Base-by-base conservation (phyloP, 2,113 vertebrate genomes). In the Notiomystis cincta region DNA sequence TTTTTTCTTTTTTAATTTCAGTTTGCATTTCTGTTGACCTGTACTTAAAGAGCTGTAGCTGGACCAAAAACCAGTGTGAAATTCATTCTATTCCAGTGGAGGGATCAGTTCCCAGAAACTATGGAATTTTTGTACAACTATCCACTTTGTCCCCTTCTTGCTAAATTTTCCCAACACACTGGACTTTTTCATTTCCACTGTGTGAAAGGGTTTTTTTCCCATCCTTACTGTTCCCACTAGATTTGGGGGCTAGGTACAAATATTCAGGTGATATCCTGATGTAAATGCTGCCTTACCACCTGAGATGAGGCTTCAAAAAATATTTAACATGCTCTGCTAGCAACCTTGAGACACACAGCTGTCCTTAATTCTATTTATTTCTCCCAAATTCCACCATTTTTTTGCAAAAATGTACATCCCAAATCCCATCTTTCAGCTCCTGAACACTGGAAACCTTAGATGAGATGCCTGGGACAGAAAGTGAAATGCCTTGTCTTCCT, bases 1-100 rank as follows among this genome's bases (percentile, higher is more conserved):
- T 57, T 61, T 58, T 22, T 20, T 4, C 3, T 12, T n/a, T 56
- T 33, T 1, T 0, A 21, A 24, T 57, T 35, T 54, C 0, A 50
- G 60, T 73, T 61, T 85, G 6, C 10, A 10, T 78, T 85, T 93
- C 50, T 90, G 2, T 31, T 60, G 31, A 77, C 21, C 50, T 81
- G 4, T 23, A 23, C 23, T 70, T 51, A 57, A 89, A 47, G 18
- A 66, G 25, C 20, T 17, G 10, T 1, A 2, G 10, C 27, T 78
- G 35, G 44, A 79, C 56, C 27, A 70, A 76, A 82, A 90, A 13
- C 0, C 31, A 40, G 0, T 7, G n/a, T 56, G 40, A 51, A 95
- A 66, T 24, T 16, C 24, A 53, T 65, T 44, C 16, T n/a, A 5
- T 11, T 33, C 2, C 38, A 50, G 38, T 1, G 7, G 12, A 22